Evolutionary conservation across 2,113 vertebrate species (phyloP).

Genomic region (Hemiscyllium ocellatum): DNA sequence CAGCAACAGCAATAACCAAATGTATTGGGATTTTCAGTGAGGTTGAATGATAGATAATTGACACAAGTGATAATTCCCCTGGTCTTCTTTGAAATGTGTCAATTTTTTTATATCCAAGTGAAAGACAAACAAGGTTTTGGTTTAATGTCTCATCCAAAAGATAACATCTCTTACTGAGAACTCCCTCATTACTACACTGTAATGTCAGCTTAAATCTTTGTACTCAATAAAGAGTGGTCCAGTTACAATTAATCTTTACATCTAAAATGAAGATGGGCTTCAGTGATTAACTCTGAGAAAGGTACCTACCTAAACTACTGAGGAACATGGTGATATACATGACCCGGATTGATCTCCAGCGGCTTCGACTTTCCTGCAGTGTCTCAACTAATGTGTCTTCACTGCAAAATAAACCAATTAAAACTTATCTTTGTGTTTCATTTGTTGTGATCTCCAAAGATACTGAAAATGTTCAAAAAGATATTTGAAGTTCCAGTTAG

Average conservation of each 20-base stretch:
- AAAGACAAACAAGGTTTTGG: neutral
- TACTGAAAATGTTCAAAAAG: too few species aligned
- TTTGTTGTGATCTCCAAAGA: neutral
- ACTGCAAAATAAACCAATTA: constrained; percentile 48
- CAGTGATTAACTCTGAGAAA: neutral
- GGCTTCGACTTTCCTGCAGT: constrained; percentile 60
- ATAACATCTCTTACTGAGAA: neutral
- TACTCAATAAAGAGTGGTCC: neutral
- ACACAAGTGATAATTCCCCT: neutral
- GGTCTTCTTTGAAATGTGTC: neutral
- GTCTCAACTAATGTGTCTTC: constrained; percentile 56
- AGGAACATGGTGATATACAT: constrained; percentile 98
- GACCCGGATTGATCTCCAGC: constrained; percentile 85
- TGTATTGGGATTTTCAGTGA: neutral
- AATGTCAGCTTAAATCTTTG: neutral
- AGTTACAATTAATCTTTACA: neutral
- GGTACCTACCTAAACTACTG: constrained; percentile 85
- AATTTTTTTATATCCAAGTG: neutral
- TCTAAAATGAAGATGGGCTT: neutral
- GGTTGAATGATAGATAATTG: neutral
- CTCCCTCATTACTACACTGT: neutral
- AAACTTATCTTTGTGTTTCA: neutral
- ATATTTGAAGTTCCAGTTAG: too few species aligned
- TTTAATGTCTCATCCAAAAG: neutral
- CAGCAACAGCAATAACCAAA: neutral